Percentiles rank a stretch among this genome's conserved stretches.
Conservation (phyloP, 2,888 invertebrate genomes). For the Eumerus sabulonum region DNA sequence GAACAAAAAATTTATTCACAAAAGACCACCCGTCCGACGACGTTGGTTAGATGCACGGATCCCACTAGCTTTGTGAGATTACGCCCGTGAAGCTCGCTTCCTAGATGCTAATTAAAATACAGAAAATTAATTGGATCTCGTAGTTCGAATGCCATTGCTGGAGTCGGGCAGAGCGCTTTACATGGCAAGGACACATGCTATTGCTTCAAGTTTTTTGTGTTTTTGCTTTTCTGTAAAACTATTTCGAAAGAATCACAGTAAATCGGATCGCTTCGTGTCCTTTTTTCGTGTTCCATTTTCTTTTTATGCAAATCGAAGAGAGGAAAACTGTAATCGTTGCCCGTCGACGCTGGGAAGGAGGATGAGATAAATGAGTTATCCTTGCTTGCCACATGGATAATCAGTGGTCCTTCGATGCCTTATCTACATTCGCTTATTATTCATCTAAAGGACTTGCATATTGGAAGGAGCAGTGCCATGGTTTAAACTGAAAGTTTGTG, state of each 20-base stretch:
- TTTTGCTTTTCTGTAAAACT: not conserved
- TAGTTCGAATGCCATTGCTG: not conserved
- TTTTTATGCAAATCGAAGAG: conserved; percentile 59
- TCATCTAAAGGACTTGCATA: conserved; percentile 19
- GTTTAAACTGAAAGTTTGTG: conserved; percentile 46
- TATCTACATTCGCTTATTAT: conserved; percentile 60
- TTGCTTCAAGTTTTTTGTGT: too few relatives aligned
- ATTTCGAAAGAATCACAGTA: conserved; percentile 29
- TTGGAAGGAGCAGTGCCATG: not conserved
- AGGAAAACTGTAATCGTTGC: conserved; percentile 40
- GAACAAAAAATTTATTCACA: conserved; percentile 27
- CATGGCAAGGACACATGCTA: conserved; percentile 38
- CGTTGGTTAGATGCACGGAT: too few relatives aligned
- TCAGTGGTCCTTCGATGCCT: conserved; percentile 52
- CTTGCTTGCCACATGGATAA: conserved; percentile 58
- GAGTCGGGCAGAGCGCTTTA: not conserved
- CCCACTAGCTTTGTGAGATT: conserved; percentile 26
- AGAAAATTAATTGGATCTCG: conserved; percentile 60
- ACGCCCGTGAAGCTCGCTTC: conserved; percentile 27
- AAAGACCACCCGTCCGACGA: not conserved
- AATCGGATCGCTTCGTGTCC: conserved; percentile 39
- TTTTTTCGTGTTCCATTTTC: conserved; percentile 46
- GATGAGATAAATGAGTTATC: conserved; percentile 65
- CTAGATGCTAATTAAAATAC: conserved; percentile 61
- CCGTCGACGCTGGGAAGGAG: not conserved